These are phyloP conservation scores for Ochropleura plecta DNA, from an alignment of 2,888 invertebrate species.

Conservation along the genomic window DNA sequence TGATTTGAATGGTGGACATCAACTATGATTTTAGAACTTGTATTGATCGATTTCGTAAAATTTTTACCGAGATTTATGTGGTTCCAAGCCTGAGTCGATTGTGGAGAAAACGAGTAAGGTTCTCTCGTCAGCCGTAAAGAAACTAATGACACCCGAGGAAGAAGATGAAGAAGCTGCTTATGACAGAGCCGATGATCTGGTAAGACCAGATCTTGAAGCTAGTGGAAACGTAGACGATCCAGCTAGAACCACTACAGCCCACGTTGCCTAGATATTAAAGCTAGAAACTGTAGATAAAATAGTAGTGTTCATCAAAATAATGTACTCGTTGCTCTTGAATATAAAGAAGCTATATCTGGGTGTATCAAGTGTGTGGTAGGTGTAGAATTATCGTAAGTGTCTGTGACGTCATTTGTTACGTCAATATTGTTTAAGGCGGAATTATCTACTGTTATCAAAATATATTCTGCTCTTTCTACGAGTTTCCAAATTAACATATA, in stretches of 20 bases:
- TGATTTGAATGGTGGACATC: conserved; percentile 11
- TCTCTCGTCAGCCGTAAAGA: conserved; percentile 89
- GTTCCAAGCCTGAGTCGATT: conserved; percentile 91
- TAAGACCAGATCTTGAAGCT: conserved; percentile 82
- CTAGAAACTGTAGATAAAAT: conserved; percentile 46
- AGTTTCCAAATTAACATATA: conserved; percentile 7
- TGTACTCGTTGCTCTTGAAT: conserved; percentile 26
- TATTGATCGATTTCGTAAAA: conserved; percentile 23
- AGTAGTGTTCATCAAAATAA: conserved; percentile 32
- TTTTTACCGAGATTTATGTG: conserved; percentile 41
- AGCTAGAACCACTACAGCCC: conserved; percentile 6
- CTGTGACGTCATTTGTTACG: conserved; percentile 47
- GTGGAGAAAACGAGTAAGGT: conserved; percentile 90
- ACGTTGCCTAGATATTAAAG: conserved; percentile 4
- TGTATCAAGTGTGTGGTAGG: conserved; percentile 41
- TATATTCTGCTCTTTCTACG: conserved; percentile 5
- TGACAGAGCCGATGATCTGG: conserved; percentile 93
- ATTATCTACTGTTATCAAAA: conserved; percentile 34
- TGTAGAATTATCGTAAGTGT: conserved; percentile 44
- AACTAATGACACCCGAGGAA: conserved; percentile 86
- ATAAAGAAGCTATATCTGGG: conserved; percentile 37
- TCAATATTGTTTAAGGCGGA: conserved; percentile 44
- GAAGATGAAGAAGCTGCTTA: conserved; percentile 91
- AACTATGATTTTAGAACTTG: not conserved
- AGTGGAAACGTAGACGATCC: conserved; percentile 7